A percentile compares a stretch with the other conserved stretches of the same genome.
These are phyloP conservation scores for Caenorhabditis doughertyi DNA, from an alignment of 2,888 invertebrate genomes.

Conservation along the genomic window DNA sequence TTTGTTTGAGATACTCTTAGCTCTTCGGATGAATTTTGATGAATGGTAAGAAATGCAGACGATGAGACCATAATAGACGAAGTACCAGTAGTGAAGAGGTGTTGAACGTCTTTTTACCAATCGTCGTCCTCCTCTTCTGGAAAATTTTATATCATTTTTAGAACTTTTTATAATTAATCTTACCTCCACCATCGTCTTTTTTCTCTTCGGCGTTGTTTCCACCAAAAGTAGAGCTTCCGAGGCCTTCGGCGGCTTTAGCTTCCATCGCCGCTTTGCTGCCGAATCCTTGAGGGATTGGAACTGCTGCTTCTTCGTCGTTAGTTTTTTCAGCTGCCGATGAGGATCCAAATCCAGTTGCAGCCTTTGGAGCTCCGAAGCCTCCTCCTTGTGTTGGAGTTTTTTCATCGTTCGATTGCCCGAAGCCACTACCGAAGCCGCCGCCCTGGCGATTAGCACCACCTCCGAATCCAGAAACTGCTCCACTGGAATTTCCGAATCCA, in stretches of 20 bases:
- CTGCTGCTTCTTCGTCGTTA: no score
- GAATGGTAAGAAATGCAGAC: not conserved
- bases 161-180: not conserved
- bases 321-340: not conserved
- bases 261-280: not conserved
- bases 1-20: no score
- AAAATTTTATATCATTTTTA: not conserved
- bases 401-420: conserved; percentile 11
- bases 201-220: conserved; percentile 12
- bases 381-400: not conserved
- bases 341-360: not conserved
- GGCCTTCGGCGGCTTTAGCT: not conserved
- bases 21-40: no score
- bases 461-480: not conserved
- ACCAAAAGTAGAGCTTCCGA: conserved; percentile 12
- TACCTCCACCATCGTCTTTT: not conserved
- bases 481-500: not conserved
- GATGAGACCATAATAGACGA: not conserved
- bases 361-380: not conserved
- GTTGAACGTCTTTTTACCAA: not conserved
- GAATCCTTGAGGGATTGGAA: not conserved
- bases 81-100: not conserved
- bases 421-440: conserved; percentile 10
- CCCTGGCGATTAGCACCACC: not conserved
- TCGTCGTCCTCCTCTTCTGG: conserved; percentile 16